Base-by-base conservation (phyloP, 1,140 invertebrate species). In the Lanistes nyassanus region DNA sequence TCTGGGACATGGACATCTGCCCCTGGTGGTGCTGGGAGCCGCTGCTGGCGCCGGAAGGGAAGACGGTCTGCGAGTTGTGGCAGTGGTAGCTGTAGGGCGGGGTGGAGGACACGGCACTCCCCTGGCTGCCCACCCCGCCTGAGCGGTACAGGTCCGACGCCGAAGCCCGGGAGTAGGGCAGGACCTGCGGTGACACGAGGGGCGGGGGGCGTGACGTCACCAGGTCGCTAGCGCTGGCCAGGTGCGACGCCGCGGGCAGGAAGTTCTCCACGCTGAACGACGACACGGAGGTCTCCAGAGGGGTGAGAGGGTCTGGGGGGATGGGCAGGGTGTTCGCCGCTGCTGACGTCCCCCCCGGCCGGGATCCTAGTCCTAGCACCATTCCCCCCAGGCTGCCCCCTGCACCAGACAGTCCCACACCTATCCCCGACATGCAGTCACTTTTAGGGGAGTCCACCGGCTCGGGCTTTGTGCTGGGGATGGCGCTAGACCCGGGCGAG, bases 211-310 rank as follows among this genome's bases (percentile, higher is more conserved):
- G 81, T 39, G 78, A 80, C 55, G 79, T 71, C 66, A 79, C 79
- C 71, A 82, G 84, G 21, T 79, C 80, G 66, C 80, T 79, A 5
- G 80, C 77, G 34, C 79, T 76, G 23, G 76, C 58, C 21, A 79
- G 70, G 60, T 82, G 83, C 16, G 75, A 58, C 51, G 80, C 39
- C 58, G 82, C 80, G 31, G 83, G 82, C 78, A 87, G 81, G n/a
- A 87, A 78, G 75, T 87, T 87, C 72, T 87, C 86, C 11, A 87
- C 86, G 6, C 82, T 84, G 76, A 87, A 87, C 64, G 77, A 85
- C n/a, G 81, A 80, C n/a, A 80, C 75, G 0, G 81, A 77, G 23
- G 80, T 73, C 34, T 83, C 84, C 68, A 79, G 67, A 29, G 68
- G 64, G 36, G 60, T 69, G 19, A 69, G 29, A 2, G 81, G 81